Evolutionary conservation across 2,797 vertebrate species (phyloP).

Genomic region (Malacoraja senta): DNA sequence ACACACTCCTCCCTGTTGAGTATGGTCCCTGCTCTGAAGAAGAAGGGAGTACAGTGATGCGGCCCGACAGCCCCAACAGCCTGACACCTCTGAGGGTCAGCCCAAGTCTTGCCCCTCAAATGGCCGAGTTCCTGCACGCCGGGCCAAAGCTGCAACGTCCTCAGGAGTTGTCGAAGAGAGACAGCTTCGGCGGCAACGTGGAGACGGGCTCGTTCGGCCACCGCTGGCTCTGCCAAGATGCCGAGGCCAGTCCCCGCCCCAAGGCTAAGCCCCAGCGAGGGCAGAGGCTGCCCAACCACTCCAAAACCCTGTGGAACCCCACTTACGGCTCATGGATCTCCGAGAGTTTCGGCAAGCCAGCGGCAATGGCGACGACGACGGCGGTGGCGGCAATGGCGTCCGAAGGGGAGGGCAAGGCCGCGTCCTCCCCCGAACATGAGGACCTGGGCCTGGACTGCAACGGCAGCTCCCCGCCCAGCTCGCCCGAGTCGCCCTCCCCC

Average conservation of each 20-base stretch:
- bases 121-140: constrained; percentile 46
- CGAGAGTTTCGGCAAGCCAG: constrained; percentile 62
- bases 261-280: constrained; percentile 56
- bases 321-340: constrained; percentile 83
- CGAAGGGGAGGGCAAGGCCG: not conserved
- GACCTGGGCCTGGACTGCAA: constrained; percentile 57
- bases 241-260: constrained; percentile 50
- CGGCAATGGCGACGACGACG: too few species aligned
- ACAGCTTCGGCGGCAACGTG: constrained; percentile 54
- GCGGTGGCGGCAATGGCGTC: too few species aligned
- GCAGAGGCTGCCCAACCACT: constrained; percentile 80
- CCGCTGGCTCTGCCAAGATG: constrained; percentile 60
- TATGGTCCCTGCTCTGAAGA: constrained; percentile 66
- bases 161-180: constrained; percentile 60
- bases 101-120: constrained; percentile 55
- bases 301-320: constrained; percentile 87
- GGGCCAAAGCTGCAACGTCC: constrained; percentile 50
- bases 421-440: constrained; percentile 52
- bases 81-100: constrained; percentile 64
- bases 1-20: constrained; percentile 73
- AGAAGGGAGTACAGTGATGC: constrained; percentile 57
- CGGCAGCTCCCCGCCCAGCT: constrained; percentile 50
- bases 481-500: constrained; percentile 54
- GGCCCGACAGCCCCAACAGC: constrained; percentile 62
- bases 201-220: constrained; percentile 49